phyloP scores from a whole-genome alignment of 2,113 vertebrate species.

The Mobula birostris region DNA sequence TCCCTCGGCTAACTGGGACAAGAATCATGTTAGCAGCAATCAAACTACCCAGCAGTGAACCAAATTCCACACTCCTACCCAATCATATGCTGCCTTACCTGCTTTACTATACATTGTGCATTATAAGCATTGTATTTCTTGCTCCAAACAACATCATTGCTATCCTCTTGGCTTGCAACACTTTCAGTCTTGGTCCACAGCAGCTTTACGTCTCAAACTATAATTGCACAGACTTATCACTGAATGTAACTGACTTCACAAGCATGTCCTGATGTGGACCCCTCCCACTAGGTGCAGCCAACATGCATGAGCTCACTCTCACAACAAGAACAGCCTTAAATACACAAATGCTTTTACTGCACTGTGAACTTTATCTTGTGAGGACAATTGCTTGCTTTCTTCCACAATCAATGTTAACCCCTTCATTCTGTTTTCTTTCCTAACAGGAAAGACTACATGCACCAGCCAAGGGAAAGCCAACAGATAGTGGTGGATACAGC shows the following conservation, averaged over 20 bases:
- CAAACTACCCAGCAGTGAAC: background rate
- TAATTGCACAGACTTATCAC: background rate
- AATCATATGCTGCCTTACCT: background rate
- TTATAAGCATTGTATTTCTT: background rate
- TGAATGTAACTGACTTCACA: background rate
- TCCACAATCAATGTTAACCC: conserved; percentile 1
- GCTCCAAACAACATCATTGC: background rate
- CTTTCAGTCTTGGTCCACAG: background rate
- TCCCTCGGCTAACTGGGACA: background rate
- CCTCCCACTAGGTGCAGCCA: conserved; percentile 4
- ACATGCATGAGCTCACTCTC: background rate
- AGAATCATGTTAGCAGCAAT: background rate
- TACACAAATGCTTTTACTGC: conserved; percentile 16
- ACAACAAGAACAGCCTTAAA: background rate
- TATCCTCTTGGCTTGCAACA: too few species aligned
- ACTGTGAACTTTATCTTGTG: background rate
- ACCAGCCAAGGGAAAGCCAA: too few species aligned
- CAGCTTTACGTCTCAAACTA: background rate
- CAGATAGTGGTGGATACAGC: too few species aligned
- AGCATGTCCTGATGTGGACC: background rate
- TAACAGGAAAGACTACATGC: background rate
- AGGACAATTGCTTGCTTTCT: background rate
- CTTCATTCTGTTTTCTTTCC: background rate
- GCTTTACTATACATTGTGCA: background rate
- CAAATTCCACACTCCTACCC: background rate